phyloP scores from a whole-genome alignment of 2,888 invertebrate genomes.

The Ophion ventricosus region DNA sequence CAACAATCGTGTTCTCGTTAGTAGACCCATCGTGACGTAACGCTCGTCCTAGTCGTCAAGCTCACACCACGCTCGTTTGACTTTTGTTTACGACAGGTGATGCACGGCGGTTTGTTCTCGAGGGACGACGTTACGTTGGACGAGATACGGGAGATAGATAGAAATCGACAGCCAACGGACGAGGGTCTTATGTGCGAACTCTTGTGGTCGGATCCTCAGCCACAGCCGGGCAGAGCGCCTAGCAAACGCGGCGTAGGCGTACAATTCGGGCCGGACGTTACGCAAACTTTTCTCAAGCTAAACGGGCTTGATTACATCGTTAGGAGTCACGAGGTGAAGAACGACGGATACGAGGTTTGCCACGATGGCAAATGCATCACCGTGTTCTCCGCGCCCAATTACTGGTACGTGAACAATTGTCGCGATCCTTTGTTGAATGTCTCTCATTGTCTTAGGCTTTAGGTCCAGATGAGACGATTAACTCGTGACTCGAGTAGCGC shows the following conservation, averaged over 20 bases:
- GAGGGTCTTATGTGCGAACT: constrained; percentile 98
- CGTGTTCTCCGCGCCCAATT: constrained; percentile 99
- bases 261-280: constrained; percentile 99
- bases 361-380: constrained; percentile 99
- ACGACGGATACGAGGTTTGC: constrained; percentile 96
- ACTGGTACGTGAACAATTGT: constrained; percentile 90
- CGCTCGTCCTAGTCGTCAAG: neutral
- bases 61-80: neutral
- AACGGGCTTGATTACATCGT: constrained; percentile 97
- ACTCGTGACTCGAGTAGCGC: too few relatives aligned
- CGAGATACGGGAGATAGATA: constrained; percentile 93
- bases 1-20: constrained; percentile 91
- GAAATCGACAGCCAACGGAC: constrained; percentile 98
- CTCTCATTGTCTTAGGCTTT: too few relatives aligned
- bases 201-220: constrained; percentile 99
- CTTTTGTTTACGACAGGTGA: constrained; percentile 86
- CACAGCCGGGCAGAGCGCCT: constrained; percentile 93
- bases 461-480: too few relatives aligned
- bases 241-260: constrained; percentile 99
- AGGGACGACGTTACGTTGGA: constrained; percentile 96
- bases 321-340: constrained; percentile 98
- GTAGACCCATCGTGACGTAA: constrained; percentile 68
- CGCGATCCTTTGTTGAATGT: neutral
- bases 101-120: constrained; percentile 99
- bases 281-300: constrained; percentile 90